Percentiles rank a stretch among this genome's conserved stretches.
Evolutionary conservation across 1,140 invertebrate genomes (phyloP).

Genomic region (Hycleus phaleratus): DNA sequence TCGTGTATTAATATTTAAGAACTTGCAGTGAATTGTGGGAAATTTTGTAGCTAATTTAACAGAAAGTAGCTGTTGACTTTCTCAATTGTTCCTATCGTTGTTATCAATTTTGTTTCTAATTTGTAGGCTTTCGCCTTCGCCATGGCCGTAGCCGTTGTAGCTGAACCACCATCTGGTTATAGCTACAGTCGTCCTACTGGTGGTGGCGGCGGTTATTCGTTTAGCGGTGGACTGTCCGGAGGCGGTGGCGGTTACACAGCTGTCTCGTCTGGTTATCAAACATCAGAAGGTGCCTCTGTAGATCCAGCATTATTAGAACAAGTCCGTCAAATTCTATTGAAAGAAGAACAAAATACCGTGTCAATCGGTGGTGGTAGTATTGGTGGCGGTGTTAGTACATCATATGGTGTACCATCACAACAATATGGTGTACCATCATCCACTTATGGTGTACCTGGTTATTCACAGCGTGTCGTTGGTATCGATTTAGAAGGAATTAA

Average conservation of each 20-base stretch:
- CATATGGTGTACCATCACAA: slow-evolving; percentile 49
- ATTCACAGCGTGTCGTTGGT: slow-evolving; percentile 56
- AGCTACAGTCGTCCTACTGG: slow-evolving; percentile 53
- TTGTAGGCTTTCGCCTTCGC: slow-evolving; percentile 59
- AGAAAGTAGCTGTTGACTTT: background rate
- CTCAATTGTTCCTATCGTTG: too few species aligned
- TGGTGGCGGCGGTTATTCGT: slow-evolving; percentile 39
- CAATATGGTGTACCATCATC: slow-evolving; percentile 55
- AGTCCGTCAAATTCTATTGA: slow-evolving; percentile 70
- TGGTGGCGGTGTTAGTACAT: slow-evolving; percentile 41
- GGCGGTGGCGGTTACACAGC: slow-evolving; percentile 64
- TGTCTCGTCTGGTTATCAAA: slow-evolving; percentile 63
- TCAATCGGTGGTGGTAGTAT: slow-evolving; percentile 40
- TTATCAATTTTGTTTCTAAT: slow-evolving; percentile 13
- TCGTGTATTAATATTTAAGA: background rate
- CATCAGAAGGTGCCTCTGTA: slow-evolving; percentile 68
- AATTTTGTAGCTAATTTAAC: background rate
- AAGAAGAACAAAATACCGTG: slow-evolving; percentile 60
- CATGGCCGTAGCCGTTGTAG: slow-evolving; percentile 48
- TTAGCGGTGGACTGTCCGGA: slow-evolving; percentile 43
- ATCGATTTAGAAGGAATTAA: slow-evolving; percentile 68
- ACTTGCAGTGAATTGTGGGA: background rate
- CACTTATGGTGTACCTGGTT: slow-evolving; percentile 50
- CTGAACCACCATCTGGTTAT: slow-evolving; percentile 59
- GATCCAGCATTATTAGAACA: slow-evolving; percentile 70